A percentile compares a stretch with the other conserved stretches of the same genome.
These are phyloP conservation scores for Eutrigla gurnardus DNA, from an alignment of 2,797 vertebrate genomes.

Conservation along the genomic window DNA sequence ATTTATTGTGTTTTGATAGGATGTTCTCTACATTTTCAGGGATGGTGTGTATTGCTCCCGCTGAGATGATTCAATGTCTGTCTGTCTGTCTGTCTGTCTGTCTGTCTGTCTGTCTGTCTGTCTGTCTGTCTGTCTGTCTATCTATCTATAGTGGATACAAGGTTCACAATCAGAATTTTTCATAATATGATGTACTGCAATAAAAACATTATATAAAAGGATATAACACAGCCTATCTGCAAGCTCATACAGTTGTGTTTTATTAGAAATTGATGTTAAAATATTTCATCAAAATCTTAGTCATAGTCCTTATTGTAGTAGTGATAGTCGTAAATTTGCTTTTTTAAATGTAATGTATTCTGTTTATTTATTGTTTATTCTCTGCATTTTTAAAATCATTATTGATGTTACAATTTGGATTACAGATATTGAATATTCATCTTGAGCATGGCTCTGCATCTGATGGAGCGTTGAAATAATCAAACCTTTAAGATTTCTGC, in stretches of 20 bases:
- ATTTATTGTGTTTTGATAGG: constrained; percentile 27
- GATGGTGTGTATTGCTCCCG: background rate
- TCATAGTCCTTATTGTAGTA: no score
- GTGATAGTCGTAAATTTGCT: no score
- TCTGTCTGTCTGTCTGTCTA: no score
- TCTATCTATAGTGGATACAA: background rate
- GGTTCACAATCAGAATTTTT: background rate
- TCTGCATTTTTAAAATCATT: background rate
- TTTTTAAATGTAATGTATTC: background rate
- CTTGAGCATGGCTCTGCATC: no score
- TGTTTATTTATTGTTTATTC: background rate
- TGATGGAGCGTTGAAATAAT: no score
- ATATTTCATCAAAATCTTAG: no score
- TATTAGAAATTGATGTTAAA: no score
- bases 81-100: background rate
- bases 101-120: no score
- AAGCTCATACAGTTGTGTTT: no score
- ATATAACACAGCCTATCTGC: no score
- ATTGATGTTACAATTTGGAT: background rate
- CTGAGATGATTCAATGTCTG: background rate
- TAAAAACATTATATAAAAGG: background rate
- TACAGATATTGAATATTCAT: background rate
- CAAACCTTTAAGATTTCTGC: no score
- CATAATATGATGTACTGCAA: background rate
- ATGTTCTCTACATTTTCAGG: constrained; percentile 14